Percentiles rank a stretch among this genome's conserved stretches.
Evolutionary conservation across 2,113 vertebrate genomes (phyloP).

Genomic region (Macroglossus sobrinus): DNA sequence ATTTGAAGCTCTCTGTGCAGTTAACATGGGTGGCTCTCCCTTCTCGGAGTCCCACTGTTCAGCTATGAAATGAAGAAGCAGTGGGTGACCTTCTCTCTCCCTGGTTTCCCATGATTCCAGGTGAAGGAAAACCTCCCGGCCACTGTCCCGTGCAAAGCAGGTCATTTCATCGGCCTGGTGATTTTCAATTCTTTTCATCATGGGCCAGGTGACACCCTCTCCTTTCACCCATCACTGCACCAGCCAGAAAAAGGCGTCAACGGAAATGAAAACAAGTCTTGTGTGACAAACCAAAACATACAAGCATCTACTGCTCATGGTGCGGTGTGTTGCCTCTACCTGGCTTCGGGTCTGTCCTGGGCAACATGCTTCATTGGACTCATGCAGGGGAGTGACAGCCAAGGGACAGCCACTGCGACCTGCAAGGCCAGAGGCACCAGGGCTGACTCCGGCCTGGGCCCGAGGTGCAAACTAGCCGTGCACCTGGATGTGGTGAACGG

Average conservation of each 20-base stretch:
- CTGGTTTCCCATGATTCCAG: not conserved
- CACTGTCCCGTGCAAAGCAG: not conserved
- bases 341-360: not conserved
- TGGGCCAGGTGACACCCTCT: not conserved
- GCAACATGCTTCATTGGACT: not conserved
- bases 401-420: not conserved
- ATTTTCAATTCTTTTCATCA: not conserved
- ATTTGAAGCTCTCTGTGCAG: not conserved
- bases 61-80: not conserved
- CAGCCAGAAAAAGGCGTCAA: not conserved
- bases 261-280: not conserved
- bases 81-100: not conserved
- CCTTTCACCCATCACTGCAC: not conserved
- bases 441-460: not conserved
- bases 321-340: rapidly evolving
- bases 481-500: not conserved
- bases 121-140: not conserved
- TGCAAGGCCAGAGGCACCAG: not conserved
- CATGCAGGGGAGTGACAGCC: not conserved
- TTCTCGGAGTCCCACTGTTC: rapidly evolving
- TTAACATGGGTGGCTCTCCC: too few relatives aligned
- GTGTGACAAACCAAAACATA: too few relatives aligned
- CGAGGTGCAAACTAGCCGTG: rapidly evolving
- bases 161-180: not conserved
- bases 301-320: rapidly evolving